Percentiles rank a stretch among this genome's conserved stretches.
Conservation (phyloP, 2,888 invertebrate genomes). For the Camptogramma bilineatum region DNA sequence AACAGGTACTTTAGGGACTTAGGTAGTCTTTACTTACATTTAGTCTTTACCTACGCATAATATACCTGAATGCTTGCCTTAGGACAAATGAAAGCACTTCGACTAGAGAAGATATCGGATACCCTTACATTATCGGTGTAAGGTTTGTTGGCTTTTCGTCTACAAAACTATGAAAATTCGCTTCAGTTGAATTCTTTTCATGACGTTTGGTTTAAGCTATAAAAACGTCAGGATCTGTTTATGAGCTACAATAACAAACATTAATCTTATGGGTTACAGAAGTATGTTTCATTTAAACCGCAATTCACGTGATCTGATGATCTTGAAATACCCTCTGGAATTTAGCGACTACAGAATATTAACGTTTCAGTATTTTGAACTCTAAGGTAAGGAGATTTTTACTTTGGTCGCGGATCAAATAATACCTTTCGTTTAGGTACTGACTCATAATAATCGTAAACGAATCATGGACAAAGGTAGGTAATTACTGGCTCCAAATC, state of each 20-base stretch:
- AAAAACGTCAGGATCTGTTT: not conserved
- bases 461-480: no score
- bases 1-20: no score
- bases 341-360: no score
- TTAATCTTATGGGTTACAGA: not conserved
- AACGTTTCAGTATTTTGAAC: no score
- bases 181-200: not conserved
- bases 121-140: not conserved
- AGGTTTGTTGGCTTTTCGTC: not conserved
- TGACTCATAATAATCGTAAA: no score
- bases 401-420: no score
- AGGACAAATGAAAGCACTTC: not conserved
- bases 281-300: not conserved
- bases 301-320: not conserved
- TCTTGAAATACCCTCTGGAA: not conserved
- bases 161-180: not conserved
- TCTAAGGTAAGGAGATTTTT: no score
- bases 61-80: no score
- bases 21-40: no score
- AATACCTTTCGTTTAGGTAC: no score
- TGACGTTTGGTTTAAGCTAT: not conserved
- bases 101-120: not conserved
- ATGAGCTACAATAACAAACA: not conserved
- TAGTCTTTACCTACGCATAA: no score
- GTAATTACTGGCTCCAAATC: no score